Base-by-base conservation (phyloP, 2,113 vertebrate species). In the Spheniscus mendiculus region DNA sequence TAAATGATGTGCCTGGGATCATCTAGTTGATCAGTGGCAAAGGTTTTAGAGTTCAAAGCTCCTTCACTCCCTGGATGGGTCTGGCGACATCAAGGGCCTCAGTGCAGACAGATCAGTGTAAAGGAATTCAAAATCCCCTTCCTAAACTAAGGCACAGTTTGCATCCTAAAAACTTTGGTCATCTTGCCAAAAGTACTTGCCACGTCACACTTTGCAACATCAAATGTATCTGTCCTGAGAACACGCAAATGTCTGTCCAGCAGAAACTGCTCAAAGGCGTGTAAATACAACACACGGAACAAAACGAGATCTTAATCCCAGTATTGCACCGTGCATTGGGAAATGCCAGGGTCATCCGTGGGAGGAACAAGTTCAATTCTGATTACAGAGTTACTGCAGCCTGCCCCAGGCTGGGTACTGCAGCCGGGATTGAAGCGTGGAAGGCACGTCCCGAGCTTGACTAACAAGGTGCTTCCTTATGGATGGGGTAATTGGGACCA, bases 351-450 rank as follows among this genome's bases (percentile, higher is more conserved):
- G 34, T 15, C 40, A 30, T 4, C 26, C 1, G 0, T 2, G n/a
- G 76, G 38, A 72, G 44, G 40, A 90, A 11, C 4, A 2, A 20
- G 38, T 9, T 18, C 27, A 5, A 1, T 14, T 49, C 32, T 42
- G 55, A 16, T 8, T 15, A 40, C 38, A 18, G 63, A 26, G 52
- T 5, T 23, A 5, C 44, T 15, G 52, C 83, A 86, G 36, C 83
- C 53, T 16, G 32, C 32, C 71, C 59, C 3, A 1, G 59, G 34
- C 34, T n/a, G 83, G 61, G 20, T 5, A 4, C 70, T 55, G 29
- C 29, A 77, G 40, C 32, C 0, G 1, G 29, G 25, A 29, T 21
- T 44, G 21, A n/a, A 29, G 50, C 0, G 1, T 2, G 2, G 53
- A 45, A 67, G 13, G 44, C 36, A 34, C 55, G 8, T 29, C 45